Conservation (phyloP, 2,113 vertebrate species). For the Crocuta crocuta region DNA sequence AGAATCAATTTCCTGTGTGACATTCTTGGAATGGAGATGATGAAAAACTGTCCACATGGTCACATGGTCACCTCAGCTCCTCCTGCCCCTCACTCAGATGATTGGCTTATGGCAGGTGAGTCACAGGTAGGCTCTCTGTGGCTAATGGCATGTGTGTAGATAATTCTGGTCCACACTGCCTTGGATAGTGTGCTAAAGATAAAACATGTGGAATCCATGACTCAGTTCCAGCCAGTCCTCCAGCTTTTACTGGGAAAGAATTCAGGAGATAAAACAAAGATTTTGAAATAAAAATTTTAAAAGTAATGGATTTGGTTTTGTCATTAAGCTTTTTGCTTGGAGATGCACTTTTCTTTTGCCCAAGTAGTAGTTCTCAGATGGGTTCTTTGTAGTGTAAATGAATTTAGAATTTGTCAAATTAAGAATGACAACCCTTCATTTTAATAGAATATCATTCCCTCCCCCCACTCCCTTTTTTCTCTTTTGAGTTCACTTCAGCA, state of each 20-base stretch:
- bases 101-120: background rate
- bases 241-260: slow-evolving; percentile 14
- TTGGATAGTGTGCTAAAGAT: background rate
- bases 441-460: background rate
- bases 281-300: slow-evolving; percentile 49
- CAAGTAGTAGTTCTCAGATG: background rate
- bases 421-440: slow-evolving; percentile 8
- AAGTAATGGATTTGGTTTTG: slow-evolving; percentile 28
- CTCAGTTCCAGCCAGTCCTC: background rate
- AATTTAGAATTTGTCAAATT: slow-evolving; percentile 47
- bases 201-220: background rate
- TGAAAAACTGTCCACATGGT: background rate
- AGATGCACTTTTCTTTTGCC: background rate
- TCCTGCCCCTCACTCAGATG: background rate
- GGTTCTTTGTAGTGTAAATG: background rate
- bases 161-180: background rate
- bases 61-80: background rate
- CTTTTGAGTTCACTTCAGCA: background rate
- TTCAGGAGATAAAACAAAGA: background rate
- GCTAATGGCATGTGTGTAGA: background rate
- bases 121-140: background rate
- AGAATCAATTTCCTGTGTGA: background rate
- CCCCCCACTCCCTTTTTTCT: background rate
- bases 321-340: background rate
- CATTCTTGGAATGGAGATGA: background rate